Evolutionary conservation across 2,113 vertebrate genomes (phyloP), one percentile per base, ranked within the genome.

Genomic region (Uria aalge): DNA sequence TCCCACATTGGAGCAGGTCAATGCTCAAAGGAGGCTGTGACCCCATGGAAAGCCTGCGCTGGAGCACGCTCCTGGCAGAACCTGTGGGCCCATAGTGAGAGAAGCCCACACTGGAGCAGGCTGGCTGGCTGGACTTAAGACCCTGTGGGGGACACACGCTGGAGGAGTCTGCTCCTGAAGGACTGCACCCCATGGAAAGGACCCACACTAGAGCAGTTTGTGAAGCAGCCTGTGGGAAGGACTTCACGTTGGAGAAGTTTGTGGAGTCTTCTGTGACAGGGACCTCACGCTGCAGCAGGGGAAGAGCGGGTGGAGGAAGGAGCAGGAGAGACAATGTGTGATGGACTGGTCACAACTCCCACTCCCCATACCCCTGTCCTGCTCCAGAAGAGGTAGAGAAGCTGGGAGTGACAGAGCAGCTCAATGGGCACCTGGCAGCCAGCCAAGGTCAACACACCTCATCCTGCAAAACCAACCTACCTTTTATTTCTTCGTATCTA

Each of bases 41-140:
- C 15, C 32, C 52, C 2, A 1, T 19, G 20, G 52, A 13, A 9
- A 62, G 21, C 15, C n/a, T 3, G 0, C 3, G 2, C 36, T 34
- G 36, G 9, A 78, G 13, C 30, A n/a, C 30, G 13, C 13, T 64
- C 23, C 60, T 64, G 36, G 36, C 59, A 63, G 47, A 12, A 52
- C 22, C 12, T 64, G 36, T 11, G n/a, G n/a, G 15, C 29, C 59
- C 7, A 2, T 20, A 30, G 22, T 52, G 8, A 71, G 34, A 63
- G 47, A 5, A 55, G 24, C 26, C 41, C 41, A n/a, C 2, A 2
- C 36, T 52, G 45, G 9, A 63, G 36, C 30, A 45, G 13, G 21
- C 15, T 30, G 24, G 4, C 21, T 63, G 57, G 20, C 27, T 38
- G 29, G 29, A 40, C 18, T 6, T 53, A 38, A 27, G 30, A 55